Conservation (phyloP, 2,888 invertebrate species). For the Neocrepidodera transversa region DNA sequence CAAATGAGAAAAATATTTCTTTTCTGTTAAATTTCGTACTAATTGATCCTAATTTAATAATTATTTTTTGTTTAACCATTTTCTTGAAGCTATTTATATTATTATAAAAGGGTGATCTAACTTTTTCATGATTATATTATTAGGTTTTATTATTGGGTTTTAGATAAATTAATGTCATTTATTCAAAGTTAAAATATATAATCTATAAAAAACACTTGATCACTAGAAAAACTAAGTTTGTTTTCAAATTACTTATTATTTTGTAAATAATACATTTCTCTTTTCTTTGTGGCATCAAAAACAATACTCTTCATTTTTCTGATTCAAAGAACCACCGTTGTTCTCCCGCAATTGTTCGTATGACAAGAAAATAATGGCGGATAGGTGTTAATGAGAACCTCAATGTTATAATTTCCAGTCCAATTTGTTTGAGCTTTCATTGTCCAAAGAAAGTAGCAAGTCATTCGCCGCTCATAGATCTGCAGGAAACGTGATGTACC, state of each 20-base stretch:
- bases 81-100: too few relatives aligned
- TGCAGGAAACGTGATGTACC: constrained; percentile 46
- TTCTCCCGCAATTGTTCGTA: constrained; percentile 17
- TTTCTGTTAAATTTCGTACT: too few relatives aligned
- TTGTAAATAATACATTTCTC: constrained; percentile 4
- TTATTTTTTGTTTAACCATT: too few relatives aligned
- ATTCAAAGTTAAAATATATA: too few relatives aligned
- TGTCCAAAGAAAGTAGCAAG: constrained; percentile 41
- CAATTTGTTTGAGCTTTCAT: constrained; percentile 43
- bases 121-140: too few relatives aligned
- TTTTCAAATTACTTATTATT: constrained; percentile 3
- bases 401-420: constrained; percentile 33
- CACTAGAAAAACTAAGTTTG: too few relatives aligned
- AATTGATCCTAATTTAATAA: too few relatives aligned
- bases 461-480: constrained; percentile 46
- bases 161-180: too few relatives aligned
- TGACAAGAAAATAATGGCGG: constrained; percentile 34
- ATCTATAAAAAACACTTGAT: too few relatives aligned
- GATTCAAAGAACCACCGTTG: constrained; percentile 20
- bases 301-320: constrained; percentile 18
- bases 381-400: constrained; percentile 33
- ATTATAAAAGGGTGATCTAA: too few relatives aligned
- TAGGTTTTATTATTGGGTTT: too few relatives aligned
- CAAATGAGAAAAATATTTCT: too few relatives aligned
- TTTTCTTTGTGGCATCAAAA: constrained; percentile 6